A percentile compares a stretch with the other conserved stretches of the same genome.
These are phyloP conservation scores for Bombus balteatus DNA, from an alignment of 1,140 invertebrate species.

Conservation along the genomic window DNA sequence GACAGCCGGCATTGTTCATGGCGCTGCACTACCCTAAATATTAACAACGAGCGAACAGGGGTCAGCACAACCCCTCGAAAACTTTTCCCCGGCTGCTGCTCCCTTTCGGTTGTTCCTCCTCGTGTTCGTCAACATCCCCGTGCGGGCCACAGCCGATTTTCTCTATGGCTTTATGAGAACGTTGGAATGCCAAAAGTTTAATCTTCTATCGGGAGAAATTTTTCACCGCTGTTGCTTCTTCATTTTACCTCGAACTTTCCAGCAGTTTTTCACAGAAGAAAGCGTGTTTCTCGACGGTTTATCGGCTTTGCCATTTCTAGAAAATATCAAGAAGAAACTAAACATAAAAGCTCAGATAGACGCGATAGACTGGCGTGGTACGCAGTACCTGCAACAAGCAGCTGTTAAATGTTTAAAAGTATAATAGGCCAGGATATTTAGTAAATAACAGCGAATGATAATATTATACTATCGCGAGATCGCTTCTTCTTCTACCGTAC, in stretches of 20 bases:
- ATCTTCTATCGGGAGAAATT: slow-evolving; percentile 31
- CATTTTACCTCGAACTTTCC: neutral
- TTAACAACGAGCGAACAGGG: slow-evolving; percentile 80
- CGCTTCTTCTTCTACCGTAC: no score
- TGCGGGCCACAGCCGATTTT: neutral
- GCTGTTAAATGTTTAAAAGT: no score
- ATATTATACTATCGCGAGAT: no score
- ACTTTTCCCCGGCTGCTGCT: slow-evolving; percentile 52
- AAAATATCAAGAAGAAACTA: no score
- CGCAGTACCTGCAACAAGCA: no score
- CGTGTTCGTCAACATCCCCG: slow-evolving; percentile 36
- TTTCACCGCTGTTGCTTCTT: neutral
- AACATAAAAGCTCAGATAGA: no score
- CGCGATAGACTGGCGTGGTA: no score
- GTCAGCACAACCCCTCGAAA: slow-evolving; percentile 74
- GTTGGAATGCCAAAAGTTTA: slow-evolving; percentile 42
- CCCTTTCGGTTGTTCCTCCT: slow-evolving; percentile 28
- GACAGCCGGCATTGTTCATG: slow-evolving; percentile 74
- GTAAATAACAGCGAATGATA: no score
- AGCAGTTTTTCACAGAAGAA: neutral
- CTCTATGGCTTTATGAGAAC: slow-evolving; percentile 40
- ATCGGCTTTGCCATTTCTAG: no score
- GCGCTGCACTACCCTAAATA: slow-evolving; percentile 79
- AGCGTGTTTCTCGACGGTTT: no score
- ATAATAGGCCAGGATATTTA: no score